phyloP scores from a whole-genome alignment of 2,888 invertebrate species.

The Plemyria rubiginata region DNA sequence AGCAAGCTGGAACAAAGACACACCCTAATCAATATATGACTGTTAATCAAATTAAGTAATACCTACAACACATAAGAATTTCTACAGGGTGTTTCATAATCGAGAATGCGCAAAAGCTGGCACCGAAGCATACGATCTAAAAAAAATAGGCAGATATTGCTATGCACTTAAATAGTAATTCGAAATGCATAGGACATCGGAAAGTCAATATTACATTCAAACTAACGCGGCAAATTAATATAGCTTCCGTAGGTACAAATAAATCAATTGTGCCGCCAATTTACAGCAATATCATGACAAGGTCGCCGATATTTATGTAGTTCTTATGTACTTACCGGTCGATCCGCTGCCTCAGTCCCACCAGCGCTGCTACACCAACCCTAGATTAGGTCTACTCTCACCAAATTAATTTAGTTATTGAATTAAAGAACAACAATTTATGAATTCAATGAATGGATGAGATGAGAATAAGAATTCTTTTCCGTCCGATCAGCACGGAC shows the following conservation, averaged over 20 bases:
- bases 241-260: conserved; percentile 2
- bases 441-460: background rate
- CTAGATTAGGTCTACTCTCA: background rate
- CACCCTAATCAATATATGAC: conserved; percentile 2
- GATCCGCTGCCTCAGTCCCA: background rate
- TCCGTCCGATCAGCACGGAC: conserved; percentile 1
- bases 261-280: conserved; percentile 34
- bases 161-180: background rate
- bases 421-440: conserved; percentile 7
- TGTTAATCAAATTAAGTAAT: background rate
- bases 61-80: background rate
- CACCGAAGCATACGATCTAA: background rate
- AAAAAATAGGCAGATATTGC: too few species aligned
- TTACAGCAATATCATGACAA: conserved; percentile 16
- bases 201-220: background rate
- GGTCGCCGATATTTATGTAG: conserved; percentile 11
- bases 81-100: background rate
- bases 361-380: conserved; percentile 2
- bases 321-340: conserved; percentile 23
- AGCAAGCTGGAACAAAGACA: conserved; percentile 2
- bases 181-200: background rate
- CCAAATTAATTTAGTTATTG: conserved; percentile 6
- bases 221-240: background rate
- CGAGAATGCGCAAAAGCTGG: background rate
- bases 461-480: too few species aligned